Evolutionary conservation across 1,140 invertebrate species (phyloP).

Genomic region (Bradysia coprophila): DNA sequence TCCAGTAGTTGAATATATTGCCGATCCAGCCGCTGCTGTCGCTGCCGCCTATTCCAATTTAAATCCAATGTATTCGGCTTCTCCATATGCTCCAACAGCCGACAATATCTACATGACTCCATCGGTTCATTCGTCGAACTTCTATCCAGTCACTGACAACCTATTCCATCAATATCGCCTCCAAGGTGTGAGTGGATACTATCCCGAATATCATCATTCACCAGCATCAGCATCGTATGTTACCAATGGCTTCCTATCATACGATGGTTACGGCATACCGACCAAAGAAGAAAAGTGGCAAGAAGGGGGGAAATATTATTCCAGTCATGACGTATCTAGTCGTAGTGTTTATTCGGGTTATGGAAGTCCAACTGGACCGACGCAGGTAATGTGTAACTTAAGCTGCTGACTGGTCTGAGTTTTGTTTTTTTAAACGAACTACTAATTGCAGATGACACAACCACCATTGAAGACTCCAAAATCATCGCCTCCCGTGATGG

Average conservation of each 20-base stretch:
- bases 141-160: conserved; percentile 66
- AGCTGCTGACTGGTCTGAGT: background rate
- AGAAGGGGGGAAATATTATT: conserved; percentile 22
- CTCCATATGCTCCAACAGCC: conserved; percentile 29
- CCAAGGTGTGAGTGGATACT: conserved; percentile 51
- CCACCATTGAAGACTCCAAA: conserved; percentile 21
- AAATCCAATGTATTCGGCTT: conserved; percentile 57
- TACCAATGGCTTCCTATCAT: conserved; percentile 54
- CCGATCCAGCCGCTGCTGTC: conserved; percentile 44
- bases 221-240: conserved; percentile 38
- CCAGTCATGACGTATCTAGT: conserved; percentile 9
- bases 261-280: conserved; percentile 21
- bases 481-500: conserved; percentile 22
- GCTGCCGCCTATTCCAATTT: conserved; percentile 64
- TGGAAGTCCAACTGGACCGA: conserved; percentile 21
- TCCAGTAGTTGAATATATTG: conserved; percentile 40
- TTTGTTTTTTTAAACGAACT: no score
- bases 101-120: conserved; percentile 49
- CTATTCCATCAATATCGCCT: conserved; percentile 69
- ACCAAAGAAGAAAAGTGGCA: conserved; percentile 24
- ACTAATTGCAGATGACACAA: conserved; percentile 6
- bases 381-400: conserved; percentile 20
- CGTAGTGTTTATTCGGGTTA: conserved; percentile 12
- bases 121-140: conserved; percentile 42
- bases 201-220: conserved; percentile 54